Conservation (phyloP, 2,888 invertebrate species). For the Dyspetes luteomarginatus region DNA sequence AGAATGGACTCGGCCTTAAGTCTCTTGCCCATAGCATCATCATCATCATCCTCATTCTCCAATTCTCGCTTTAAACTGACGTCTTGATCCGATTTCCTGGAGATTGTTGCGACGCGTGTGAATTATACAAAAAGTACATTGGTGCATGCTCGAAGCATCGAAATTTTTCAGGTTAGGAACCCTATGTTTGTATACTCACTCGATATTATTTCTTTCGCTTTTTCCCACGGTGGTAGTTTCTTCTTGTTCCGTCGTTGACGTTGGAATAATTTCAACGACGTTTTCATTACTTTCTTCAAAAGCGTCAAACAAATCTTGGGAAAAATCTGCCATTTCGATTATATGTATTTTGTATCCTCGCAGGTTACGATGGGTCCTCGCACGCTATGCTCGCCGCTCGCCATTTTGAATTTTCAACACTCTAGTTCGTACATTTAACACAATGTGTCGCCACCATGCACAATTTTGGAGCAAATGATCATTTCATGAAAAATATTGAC, state of each 20-base stretch:
- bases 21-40: constrained; percentile 70
- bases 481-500: no score
- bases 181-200: constrained; percentile 27
- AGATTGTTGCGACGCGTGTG: not conserved
- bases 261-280: constrained; percentile 68
- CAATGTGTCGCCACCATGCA: not conserved
- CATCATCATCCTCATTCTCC: constrained; percentile 64
- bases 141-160: not conserved
- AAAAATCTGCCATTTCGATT: constrained; percentile 82
- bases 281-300: constrained; percentile 81
- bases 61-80: constrained; percentile 69
- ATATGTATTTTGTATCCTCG: no score
- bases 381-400: not conserved
- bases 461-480: no score
- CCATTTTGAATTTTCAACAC: not conserved
- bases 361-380: no score
- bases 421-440: not conserved
- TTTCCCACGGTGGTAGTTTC: constrained; percentile 53
- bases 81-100: constrained; percentile 42
- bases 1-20: constrained; percentile 75
- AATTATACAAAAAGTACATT: not conserved
- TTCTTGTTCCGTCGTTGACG: constrained; percentile 46
- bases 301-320: constrained; percentile 81
- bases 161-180: constrained; percentile 51
- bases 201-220: constrained; percentile 36